Evolutionary conservation across 2,797 vertebrate genomes (phyloP), one percentile per base, ranked within the genome.

Genomic region (Enteromius argenteus): DNA sequence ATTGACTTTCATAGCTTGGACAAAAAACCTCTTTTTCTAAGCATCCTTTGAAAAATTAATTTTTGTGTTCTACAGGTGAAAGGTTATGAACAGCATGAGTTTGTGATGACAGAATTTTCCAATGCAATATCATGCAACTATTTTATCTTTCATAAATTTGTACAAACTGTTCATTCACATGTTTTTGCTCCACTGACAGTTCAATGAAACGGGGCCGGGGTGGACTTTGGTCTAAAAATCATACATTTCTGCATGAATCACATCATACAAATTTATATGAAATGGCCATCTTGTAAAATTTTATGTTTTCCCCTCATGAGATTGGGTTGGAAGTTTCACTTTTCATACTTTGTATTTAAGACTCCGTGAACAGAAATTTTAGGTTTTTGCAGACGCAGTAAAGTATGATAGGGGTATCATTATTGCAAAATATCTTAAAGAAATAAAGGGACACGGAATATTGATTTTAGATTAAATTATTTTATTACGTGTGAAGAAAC

Each of bases 301-400:
- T n/a, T n/a, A 51, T 5, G 30, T 74, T 74, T 74, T 35, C 32
- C 44, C 44, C 44, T 74, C 72, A 74, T n/a, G 49, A 74, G 71
- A 53, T 35, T 53, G 27, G 71, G 4, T 32, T 73, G 71, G 11
- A 56, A 37, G 73, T 37, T 56, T 73, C 6, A 32, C 21, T 73
- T 49, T 75, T 37, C 5, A n/a, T 42, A 58, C 53, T 56, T n/a
- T 37, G 21, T 2, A 9, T 72, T 76, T 76, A 39, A n/a, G 51
- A 27, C 13, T 58, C 71, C 5, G 5, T 8, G 30, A 53, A 49
- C 5, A 23, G 1, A 42, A 3, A 5, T 42, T 27, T 23, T 23
- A 13, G 2, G 14, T 56, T 74, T 75, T 58, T 37, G 30, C 49
- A 15, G 51, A 39, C 32, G 37, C 11, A 15, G 49, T 37, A 56